Conservation (phyloP, 2,113 vertebrate genomes). For the Entomyzon cyanotis region DNA sequence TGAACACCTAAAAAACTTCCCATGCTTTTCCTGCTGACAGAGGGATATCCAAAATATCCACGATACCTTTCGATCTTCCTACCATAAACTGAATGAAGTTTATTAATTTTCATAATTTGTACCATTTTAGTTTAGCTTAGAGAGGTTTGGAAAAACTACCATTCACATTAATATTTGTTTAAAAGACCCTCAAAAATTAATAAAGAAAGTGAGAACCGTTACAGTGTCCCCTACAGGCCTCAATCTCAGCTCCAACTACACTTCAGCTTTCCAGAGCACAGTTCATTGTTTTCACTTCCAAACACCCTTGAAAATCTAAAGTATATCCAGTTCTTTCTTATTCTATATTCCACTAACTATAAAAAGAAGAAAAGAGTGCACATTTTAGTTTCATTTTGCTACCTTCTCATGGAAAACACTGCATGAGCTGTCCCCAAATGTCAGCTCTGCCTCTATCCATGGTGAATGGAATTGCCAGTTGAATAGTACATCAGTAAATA, state of each 20-base stretch:
- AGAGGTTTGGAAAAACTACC: neutral
- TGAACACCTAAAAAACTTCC: neutral
- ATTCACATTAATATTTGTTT: neutral
- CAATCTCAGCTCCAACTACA: neutral
- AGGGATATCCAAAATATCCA: neutral
- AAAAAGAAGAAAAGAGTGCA: neutral
- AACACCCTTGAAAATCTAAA: neutral
- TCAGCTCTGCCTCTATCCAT: neutral
- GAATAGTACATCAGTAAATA: neutral
- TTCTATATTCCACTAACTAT: neutral
- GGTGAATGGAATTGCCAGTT: neutral
- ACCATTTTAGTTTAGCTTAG: neutral
- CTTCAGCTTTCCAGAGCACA: neutral
- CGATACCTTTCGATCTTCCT: accelerated
- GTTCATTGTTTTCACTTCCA: neutral
- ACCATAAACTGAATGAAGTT: neutral
- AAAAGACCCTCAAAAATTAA: neutral
- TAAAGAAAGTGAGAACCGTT: neutral
- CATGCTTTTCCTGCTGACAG: neutral
- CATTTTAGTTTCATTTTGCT: neutral
- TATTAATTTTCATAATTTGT: neutral
- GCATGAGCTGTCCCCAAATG: neutral
- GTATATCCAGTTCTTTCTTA: neutral
- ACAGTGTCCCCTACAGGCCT: neutral
- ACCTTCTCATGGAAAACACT: neutral